Conservation (phyloP, 2,888 invertebrate genomes). For the Neoascia interrupta region DNA sequence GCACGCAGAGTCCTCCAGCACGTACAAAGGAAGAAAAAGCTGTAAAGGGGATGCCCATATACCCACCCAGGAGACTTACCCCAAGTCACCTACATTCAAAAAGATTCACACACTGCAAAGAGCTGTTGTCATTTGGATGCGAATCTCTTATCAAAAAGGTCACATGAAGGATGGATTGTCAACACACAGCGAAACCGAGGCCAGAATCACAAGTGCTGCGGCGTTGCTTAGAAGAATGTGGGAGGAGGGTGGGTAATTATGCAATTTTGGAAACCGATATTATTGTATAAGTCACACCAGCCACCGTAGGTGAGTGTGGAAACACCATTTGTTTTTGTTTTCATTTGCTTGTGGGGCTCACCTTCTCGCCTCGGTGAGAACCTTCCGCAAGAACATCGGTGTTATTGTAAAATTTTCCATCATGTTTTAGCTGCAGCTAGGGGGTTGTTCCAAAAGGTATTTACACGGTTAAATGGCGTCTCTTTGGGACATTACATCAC, state of each 20-base stretch:
- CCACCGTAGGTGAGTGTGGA: not conserved
- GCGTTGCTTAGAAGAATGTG: not conserved
- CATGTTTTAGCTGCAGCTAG: not conserved
- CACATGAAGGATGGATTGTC: constrained; percentile 67
- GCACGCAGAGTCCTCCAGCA: constrained; percentile 35
- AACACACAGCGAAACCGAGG: constrained; percentile 37
- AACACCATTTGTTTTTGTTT: constrained; percentile 29
- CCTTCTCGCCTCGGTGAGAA: constrained; percentile 76
- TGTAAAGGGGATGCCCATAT: constrained; percentile 18
- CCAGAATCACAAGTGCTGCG: not conserved
- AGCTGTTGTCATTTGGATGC: constrained; percentile 33
- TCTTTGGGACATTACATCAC: constrained; percentile 52
- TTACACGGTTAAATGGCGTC: constrained; percentile 29
- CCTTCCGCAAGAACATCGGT: constrained; percentile 78
- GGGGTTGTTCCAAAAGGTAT: constrained; percentile 1
- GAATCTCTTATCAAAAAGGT: constrained; percentile 68
- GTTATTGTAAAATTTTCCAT: constrained; percentile 79
- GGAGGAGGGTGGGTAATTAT: constrained; percentile 18
- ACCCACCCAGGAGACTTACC: constrained; percentile 14
- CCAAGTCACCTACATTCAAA: constrained; percentile 54
- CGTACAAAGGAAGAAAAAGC: constrained; percentile 55
- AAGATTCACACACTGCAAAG: constrained; percentile 20
- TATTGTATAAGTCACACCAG: not conserved
- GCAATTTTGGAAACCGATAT: constrained; percentile 44
- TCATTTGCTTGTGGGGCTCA: constrained; percentile 56